Conservation (phyloP, 2,888 invertebrate species). For the Melipona bicolor region DNA sequence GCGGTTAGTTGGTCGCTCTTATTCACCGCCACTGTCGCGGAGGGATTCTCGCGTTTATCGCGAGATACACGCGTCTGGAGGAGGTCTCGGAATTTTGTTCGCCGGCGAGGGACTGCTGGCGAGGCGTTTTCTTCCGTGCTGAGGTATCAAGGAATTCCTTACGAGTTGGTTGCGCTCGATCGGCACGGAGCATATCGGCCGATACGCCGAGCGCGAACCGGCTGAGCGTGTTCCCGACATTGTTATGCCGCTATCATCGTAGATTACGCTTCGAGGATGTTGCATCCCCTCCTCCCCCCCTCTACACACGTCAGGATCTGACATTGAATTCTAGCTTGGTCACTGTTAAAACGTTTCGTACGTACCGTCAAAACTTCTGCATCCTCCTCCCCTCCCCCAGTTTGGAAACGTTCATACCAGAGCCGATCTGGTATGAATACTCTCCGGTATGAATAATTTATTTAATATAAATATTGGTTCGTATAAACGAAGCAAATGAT, state of each 20-base stretch:
- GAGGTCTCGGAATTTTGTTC: constrained; percentile 41
- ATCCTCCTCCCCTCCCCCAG: background rate
- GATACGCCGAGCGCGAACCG: constrained; percentile 40
- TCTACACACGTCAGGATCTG: constrained; percentile 32
- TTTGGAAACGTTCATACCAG: background rate
- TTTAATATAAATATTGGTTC: background rate
- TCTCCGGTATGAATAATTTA: background rate
- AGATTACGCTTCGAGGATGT: constrained; percentile 46
- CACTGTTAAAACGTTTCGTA: constrained; percentile 40
- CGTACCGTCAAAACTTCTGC: constrained; percentile 51
- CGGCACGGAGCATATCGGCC: constrained; percentile 25
- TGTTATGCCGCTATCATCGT: constrained; percentile 41
- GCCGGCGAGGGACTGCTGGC: constrained; percentile 36
- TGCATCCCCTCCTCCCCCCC: background rate
- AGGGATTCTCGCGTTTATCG: constrained; percentile 38
- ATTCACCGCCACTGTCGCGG: constrained; percentile 3
- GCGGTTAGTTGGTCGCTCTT: background rate
- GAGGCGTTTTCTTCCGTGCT: constrained; percentile 45
- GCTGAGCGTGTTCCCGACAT: constrained; percentile 38
- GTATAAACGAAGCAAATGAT: background rate
- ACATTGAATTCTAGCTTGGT: constrained; percentile 34
- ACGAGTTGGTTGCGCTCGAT: constrained; percentile 48
- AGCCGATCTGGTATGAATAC: background rate
- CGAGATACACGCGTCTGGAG: constrained; percentile 29
- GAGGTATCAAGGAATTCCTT: constrained; percentile 59